These are phyloP conservation scores for Gymnocypris eckloni DNA, from an alignment of 2,797 vertebrate genomes.

Conservation along the genomic window DNA sequence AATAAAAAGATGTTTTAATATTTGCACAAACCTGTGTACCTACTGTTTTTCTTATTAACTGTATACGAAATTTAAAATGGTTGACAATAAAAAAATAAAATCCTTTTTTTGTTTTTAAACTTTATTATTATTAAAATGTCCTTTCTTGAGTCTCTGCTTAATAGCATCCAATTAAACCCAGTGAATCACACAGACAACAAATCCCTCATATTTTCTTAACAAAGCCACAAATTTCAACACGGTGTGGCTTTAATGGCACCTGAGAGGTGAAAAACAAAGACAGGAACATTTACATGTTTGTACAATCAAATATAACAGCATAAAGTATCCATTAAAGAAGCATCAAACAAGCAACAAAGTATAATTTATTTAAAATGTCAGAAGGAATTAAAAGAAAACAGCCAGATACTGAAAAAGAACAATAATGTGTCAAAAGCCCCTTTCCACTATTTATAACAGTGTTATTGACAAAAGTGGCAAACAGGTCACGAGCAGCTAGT, in stretches of 20 bases:
- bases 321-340: constrained; percentile 10
- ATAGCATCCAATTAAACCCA: not conserved
- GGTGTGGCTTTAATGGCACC: not conserved
- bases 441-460: constrained; percentile 5
- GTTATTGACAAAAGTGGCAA: not conserved
- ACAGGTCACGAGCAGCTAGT: not conserved
- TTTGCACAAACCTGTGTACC: not conserved
- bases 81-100: not conserved
- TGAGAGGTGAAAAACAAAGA: constrained; percentile 5
- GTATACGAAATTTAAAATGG: not conserved
- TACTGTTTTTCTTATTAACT: not conserved
- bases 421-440: not conserved
- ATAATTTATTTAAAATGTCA: not conserved
- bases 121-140: constrained; percentile 6
- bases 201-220: not conserved
- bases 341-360: constrained; percentile 21
- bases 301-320: constrained; percentile 14
- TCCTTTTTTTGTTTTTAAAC: not conserved
- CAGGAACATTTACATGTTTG: constrained; percentile 35
- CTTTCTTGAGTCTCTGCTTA: not conserved
- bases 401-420: not conserved
- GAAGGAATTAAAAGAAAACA: constrained; percentile 3
- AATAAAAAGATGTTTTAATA: not conserved
- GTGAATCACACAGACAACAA: not conserved
- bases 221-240: not conserved